Conservation (phyloP, 2,888 invertebrate genomes). For the Eucriotettix oculatus region DNA sequence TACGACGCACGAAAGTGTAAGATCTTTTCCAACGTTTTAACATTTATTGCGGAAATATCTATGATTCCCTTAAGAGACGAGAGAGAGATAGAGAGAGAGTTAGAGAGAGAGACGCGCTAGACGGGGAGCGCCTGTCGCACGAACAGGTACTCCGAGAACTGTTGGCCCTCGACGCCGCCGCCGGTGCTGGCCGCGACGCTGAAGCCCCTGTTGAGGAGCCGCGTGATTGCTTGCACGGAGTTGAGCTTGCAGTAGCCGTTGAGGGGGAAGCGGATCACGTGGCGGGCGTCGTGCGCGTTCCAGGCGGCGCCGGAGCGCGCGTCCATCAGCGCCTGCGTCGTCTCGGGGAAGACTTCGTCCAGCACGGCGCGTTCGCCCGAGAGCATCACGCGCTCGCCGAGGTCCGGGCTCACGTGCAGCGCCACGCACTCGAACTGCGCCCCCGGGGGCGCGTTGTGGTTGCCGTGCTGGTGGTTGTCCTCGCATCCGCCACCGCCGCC, state of each 20-base stretch:
- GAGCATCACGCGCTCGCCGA: slow-evolving; percentile 65
- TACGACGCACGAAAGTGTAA: too few relatives aligned
- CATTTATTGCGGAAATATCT: too few relatives aligned
- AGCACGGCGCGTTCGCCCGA: slow-evolving; percentile 62
- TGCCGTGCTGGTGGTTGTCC: slow-evolving; percentile 14
- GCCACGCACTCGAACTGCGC: slow-evolving; percentile 55
- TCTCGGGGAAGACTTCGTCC: slow-evolving; percentile 59
- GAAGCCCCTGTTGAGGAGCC: slow-evolving; percentile 63
- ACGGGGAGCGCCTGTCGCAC: slow-evolving; percentile 33
- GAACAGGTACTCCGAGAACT: slow-evolving; percentile 78
- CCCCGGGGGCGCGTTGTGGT: slow-evolving; percentile 8
- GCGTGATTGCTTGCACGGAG: slow-evolving; percentile 73
- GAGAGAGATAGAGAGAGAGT: neutral
- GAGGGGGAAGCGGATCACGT: slow-evolving; percentile 69
- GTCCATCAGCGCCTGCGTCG: slow-evolving; percentile 63
- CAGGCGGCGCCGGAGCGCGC: slow-evolving; percentile 62
- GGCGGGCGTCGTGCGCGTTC: slow-evolving; percentile 65
- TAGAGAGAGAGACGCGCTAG: neutral
- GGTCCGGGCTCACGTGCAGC: slow-evolving; percentile 62
- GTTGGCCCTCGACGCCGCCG: slow-evolving; percentile 75
- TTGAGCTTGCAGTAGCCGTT: slow-evolving; percentile 82
- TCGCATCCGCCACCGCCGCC: slow-evolving; percentile 13
- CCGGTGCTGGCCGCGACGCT: slow-evolving; percentile 67
- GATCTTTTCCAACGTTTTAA: too few relatives aligned
- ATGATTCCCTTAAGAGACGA: neutral